phyloP scores from a whole-genome alignment of 1,140 invertebrate genomes.

The Vanessa atalanta region DNA sequence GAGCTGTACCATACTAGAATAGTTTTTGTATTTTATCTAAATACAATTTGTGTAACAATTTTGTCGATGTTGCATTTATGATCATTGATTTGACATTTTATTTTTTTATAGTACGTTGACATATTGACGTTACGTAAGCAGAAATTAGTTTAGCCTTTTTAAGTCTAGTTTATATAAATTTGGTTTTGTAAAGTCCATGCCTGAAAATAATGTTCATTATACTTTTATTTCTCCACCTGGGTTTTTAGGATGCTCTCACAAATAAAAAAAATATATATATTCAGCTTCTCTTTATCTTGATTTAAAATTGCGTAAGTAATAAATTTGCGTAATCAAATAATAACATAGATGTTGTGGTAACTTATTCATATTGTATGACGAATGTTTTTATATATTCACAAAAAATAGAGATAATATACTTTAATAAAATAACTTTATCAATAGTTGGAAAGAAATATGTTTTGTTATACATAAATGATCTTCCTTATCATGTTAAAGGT shows the following conservation, averaged over 20 bases:
- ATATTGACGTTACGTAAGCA: too few relatives aligned
- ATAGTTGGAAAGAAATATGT: too few relatives aligned
- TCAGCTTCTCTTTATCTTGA: background rate
- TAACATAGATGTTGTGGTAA: background rate
- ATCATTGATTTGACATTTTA: background rate
- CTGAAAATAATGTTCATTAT: too few relatives aligned
- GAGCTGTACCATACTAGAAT: slow-evolving; percentile 92
- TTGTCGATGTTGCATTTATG: background rate
- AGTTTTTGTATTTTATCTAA: background rate
- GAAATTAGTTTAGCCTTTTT: too few relatives aligned
- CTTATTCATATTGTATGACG: background rate
- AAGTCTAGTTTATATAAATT: too few relatives aligned
- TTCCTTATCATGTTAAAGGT: too few relatives aligned
- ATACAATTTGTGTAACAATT: background rate
- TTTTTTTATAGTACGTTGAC: background rate
- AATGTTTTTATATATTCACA: background rate
- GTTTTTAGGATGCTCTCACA: too few relatives aligned
- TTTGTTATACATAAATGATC: too few relatives aligned
- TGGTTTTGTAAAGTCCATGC: too few relatives aligned
- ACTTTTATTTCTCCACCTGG: too few relatives aligned
- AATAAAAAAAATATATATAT: background rate
- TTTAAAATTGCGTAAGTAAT: background rate
- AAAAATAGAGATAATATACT: background rate
- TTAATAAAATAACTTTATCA: too few relatives aligned
- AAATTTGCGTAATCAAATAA: background rate